phyloP scores from a whole-genome alignment of 2,113 vertebrate species.

The Sceloporus undulatus region DNA sequence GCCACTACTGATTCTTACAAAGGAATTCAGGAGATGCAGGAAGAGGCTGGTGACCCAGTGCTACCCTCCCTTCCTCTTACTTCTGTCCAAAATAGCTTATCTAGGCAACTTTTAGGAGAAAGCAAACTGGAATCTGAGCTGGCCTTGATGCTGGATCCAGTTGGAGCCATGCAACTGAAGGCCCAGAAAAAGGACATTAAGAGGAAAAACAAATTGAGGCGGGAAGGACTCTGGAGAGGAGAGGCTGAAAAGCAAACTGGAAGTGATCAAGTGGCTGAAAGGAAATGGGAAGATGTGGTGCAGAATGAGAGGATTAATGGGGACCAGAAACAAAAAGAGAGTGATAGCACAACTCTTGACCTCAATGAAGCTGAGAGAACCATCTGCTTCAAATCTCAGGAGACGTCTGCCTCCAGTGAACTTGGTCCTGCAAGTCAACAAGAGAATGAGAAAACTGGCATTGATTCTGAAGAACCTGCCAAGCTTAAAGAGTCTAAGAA shows the following conservation, averaged over 20 bases:
- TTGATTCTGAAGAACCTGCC: background rate
- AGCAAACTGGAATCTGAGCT: background rate
- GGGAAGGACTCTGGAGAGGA: background rate
- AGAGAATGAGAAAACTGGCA: background rate
- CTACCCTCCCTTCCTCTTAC: background rate
- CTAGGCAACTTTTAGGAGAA: background rate
- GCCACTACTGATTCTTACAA: rapidly evolving
- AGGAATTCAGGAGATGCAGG: rapidly evolving
- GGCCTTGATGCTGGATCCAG: background rate
- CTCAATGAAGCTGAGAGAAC: background rate
- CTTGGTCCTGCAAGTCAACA: background rate
- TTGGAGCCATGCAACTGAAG: rapidly evolving
- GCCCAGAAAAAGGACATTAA: background rate
- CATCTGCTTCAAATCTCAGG: background rate
- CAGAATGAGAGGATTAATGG: background rate
- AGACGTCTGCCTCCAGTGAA: background rate
- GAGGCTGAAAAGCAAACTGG: rapidly evolving
- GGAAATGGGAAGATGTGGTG: rapidly evolving
- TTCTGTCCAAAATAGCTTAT: background rate
- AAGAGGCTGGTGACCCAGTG: background rate
- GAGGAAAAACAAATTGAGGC: constrained; percentile 10
- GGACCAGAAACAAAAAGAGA: constrained; percentile 41
- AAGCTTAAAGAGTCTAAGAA: background rate
- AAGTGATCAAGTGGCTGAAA: background rate
- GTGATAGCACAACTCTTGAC: constrained; percentile 37